Evolutionary conservation across 2,113 vertebrate genomes (phyloP).

Genomic region (Bufo gargarizans): DNA sequence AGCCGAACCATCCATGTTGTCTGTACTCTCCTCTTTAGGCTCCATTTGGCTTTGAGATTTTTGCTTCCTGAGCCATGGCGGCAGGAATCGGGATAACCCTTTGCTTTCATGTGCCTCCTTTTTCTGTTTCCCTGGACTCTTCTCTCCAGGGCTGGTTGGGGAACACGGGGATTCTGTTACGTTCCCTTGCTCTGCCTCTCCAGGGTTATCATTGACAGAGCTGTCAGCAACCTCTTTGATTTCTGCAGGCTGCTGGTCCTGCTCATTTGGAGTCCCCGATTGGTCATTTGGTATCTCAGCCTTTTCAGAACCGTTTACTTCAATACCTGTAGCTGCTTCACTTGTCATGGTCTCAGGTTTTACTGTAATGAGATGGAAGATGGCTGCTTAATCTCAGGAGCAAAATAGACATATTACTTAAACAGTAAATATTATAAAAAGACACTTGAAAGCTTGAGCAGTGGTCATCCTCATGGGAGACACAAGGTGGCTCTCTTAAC

Average conservation of each 20-base stretch:
- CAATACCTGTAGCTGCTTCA: conserved; percentile 82
- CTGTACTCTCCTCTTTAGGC: conserved; percentile 72
- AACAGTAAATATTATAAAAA: background rate
- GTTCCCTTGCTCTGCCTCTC: conserved; percentile 64
- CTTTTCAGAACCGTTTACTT: conserved; percentile 83
- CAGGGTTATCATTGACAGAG: conserved; percentile 60
- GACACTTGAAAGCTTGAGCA: background rate
- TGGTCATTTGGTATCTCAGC: conserved; percentile 68
- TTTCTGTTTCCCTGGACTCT: conserved; percentile 69
- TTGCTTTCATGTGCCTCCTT: conserved; percentile 79
- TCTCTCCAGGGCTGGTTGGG: conserved; percentile 65
- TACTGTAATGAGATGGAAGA: conserved; percentile 71
- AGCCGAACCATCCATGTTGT: conserved; percentile 63
- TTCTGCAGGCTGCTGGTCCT: background rate
- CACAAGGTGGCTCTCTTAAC: background rate
- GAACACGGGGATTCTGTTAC: conserved; percentile 57
- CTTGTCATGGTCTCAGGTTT: conserved; percentile 87
- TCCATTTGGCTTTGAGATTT: conserved; percentile 84
- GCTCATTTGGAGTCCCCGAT: conserved; percentile 57
- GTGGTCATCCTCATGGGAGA: background rate
- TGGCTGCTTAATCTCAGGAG: background rate
- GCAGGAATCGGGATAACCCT: conserved; percentile 92
- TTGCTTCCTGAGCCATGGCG: conserved; percentile 96
- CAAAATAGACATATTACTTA: background rate
- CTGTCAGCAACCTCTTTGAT: background rate